Evolutionary conservation across 1,140 invertebrate genomes (phyloP), one percentile per base, ranked within the genome.

Genomic region (Augochlora pura): DNA sequence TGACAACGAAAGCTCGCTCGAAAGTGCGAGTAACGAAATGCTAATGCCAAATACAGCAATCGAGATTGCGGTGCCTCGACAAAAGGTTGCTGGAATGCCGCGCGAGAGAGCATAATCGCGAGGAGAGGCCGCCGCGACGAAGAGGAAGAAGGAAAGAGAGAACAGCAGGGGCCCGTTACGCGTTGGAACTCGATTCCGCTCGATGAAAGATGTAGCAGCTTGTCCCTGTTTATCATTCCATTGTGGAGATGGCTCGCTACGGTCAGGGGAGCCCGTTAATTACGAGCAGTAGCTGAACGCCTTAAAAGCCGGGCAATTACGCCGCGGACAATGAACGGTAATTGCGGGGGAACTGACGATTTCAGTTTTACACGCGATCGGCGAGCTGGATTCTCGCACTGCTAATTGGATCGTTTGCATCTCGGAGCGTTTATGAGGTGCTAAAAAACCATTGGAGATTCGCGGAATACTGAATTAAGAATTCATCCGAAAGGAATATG

Each of bases 1-100:
- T 80, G 76, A 65, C 70, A 80, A 78, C 70, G 84, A 86, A 86
- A 88, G 86, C 81, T 74, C 62, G 70, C 80, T 81, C 85, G 89
- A 91, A 91, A 91, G 88, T 89, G 88, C 89, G 87, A 91, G 89
- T 91, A 89, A 87, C 84, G 83, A 88, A 88, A 87, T 87, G 84
- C 82, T 88, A 90, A 75, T 80, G 80, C 85, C 88, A 84, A 89
- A 89, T 88, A 88, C 42, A 87, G 84, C 52, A 63, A 66, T 65
- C 74, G 68, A 63, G 80, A 65, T 78, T 79, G 63, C 68, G 57
- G 57, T 74, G 59, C 60, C 64, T 62, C 32, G 69, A 75, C 73
- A 85, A 89, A 46, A 90, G 87, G 84, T 82, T 70, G 54, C 84
- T 87, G 86, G 86, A 90, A 90, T 89, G 83, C 70, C 62, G 54